Conservation (phyloP, 2,797 vertebrate genomes). For the Trematomus bernacchii region DNA sequence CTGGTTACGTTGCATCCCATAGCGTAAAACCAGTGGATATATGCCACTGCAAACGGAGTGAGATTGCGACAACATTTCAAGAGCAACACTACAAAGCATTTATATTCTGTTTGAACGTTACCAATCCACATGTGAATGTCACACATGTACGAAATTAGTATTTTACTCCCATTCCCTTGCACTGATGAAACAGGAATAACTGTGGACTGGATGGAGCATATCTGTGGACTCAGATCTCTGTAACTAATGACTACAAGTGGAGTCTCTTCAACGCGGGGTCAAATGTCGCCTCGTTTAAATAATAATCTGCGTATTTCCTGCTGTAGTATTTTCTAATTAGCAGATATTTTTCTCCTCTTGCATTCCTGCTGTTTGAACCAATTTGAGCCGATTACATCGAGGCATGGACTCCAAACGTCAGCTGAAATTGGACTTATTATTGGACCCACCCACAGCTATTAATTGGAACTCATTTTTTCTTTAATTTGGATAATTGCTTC, state of each 20-base stretch:
- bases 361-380: neutral
- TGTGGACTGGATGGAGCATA: neutral
- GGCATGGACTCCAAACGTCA: constrained; percentile 10
- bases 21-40: too few relatives aligned
- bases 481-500: constrained; percentile 57
- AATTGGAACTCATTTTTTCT: constrained; percentile 53
- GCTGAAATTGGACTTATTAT: constrained; percentile 55
- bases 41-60: too few relatives aligned
- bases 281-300: constrained; percentile 28
- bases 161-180: too few relatives aligned
- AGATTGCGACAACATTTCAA: too few relatives aligned
- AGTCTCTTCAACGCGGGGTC: constrained; percentile 25
- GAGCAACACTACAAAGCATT: too few relatives aligned
- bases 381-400: constrained; percentile 17
- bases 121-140: too few relatives aligned
- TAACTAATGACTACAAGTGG: constrained; percentile 34
- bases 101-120: too few relatives aligned
- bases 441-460: constrained; percentile 59
- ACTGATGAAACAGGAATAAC: neutral
- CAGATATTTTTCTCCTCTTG: constrained; percentile 16
- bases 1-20: too few relatives aligned
- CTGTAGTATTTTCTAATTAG: constrained; percentile 48
- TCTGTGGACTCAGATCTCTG: constrained; percentile 1
- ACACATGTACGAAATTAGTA: too few relatives aligned
- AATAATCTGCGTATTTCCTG: constrained; percentile 27